A percentile compares a stretch with the other conserved stretches of the same genome.
Evolutionary conservation across 2,797 vertebrate species (phyloP).

Genomic region (Cynopterus sphinx): DNA sequence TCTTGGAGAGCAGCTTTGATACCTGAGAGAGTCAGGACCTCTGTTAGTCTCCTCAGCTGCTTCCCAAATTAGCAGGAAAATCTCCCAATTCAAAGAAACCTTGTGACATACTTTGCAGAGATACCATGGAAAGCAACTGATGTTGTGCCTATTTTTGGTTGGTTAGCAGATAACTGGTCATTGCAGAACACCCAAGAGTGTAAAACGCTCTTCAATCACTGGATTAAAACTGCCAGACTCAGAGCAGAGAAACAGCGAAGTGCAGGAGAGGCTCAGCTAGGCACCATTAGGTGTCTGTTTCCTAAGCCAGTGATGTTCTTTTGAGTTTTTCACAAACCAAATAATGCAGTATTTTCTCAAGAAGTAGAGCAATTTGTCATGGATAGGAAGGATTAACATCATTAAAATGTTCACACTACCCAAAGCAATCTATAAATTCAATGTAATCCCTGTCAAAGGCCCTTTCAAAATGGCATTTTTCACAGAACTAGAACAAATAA

Average conservation of each 20-base stretch:
- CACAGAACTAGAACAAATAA: no score
- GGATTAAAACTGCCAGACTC: not conserved
- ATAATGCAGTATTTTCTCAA: not conserved
- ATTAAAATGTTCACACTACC: no score
- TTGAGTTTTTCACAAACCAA: not conserved
- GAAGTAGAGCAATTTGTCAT: not conserved
- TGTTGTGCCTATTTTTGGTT: slow-evolving; percentile 55
- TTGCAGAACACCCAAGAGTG: not conserved
- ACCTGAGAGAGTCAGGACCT: not conserved
- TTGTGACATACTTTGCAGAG: slow-evolving; percentile 44
- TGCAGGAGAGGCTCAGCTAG: not conserved
- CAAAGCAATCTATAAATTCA: no score
- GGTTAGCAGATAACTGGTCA: slow-evolving; percentile 41
- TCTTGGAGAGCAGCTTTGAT: not conserved
- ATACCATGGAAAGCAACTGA: slow-evolving; percentile 46
- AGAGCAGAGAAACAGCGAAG: not conserved
- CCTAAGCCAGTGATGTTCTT: not conserved
- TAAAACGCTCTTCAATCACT: slow-evolving; percentile 1
- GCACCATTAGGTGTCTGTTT: not conserved
- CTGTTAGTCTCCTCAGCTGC: not conserved
- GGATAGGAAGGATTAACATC: no score
- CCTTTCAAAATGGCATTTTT: no score
- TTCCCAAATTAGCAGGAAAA: slow-evolving; percentile 65
- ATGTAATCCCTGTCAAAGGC: no score
- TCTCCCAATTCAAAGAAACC: slow-evolving; percentile 60